These are phyloP conservation scores for Callospermophilus lateralis DNA, from an alignment of 2,113 vertebrate genomes.

Conservation along the genomic window DNA sequence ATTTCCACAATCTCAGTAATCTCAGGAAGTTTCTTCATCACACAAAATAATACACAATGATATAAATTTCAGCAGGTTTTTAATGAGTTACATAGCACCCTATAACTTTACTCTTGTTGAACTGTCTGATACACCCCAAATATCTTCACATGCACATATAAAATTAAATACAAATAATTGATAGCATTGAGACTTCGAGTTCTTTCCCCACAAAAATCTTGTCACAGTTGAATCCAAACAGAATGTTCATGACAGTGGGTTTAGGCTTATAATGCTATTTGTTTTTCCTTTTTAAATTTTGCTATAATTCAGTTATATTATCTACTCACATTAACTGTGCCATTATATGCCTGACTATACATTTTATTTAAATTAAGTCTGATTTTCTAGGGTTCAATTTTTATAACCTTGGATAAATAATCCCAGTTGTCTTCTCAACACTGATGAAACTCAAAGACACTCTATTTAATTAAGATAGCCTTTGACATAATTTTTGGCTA, in stretches of 20 bases:
- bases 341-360: not conserved
- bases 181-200: not conserved
- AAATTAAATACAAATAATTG: not conserved
- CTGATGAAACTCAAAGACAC: slow-evolving; percentile 10
- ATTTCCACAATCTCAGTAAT: not conserved
- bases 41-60: not conserved
- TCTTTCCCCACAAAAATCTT: not conserved
- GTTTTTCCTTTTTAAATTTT: not conserved
- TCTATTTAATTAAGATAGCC: slow-evolving; percentile 55
- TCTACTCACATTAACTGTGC: not conserved
- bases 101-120: not conserved
- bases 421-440: slow-evolving; percentile 32
- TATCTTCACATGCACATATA: not conserved
- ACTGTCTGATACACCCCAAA: not conserved
- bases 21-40: not conserved
- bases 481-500: slow-evolving; percentile 27
- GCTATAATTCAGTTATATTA: not conserved
- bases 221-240: not conserved
- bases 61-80: not conserved
- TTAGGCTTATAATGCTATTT: not conserved
- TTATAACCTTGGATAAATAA: slow-evolving; percentile 60
- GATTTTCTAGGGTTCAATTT: slow-evolving; percentile 52
- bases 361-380: slow-evolving; percentile 63
- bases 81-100: not conserved
- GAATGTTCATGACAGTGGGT: not conserved